These are phyloP conservation scores for Corythornis madagascariensis DNA, from an alignment of 2,113 vertebrate species.

Conservation along the genomic window DNA sequence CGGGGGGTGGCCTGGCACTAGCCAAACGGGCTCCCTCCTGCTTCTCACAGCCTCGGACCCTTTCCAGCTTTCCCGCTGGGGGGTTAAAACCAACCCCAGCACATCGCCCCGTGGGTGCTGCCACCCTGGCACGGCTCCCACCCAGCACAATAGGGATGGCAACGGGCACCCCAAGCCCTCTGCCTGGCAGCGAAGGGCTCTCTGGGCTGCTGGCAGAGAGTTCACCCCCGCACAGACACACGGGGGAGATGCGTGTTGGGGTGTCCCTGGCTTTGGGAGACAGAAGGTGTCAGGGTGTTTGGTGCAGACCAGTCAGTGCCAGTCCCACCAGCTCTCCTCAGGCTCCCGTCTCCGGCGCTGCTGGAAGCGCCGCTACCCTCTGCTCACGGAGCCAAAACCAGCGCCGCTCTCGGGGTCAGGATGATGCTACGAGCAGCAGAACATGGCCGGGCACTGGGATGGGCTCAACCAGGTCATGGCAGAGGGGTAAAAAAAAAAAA, in stretches of 20 bases:
- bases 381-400: fast-evolving
- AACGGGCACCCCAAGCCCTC: fast-evolving
- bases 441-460: fast-evolving
- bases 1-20: fast-evolving
- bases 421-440: fast-evolving
- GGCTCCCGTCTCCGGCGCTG: background rate
- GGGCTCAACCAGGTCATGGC: fast-evolving
- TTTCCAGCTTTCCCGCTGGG: background rate
- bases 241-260: background rate
- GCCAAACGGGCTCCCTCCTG: background rate
- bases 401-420: fast-evolving
- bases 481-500: no score
- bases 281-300: no score
- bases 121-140: fast-evolving
- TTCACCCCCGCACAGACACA: fast-evolving
- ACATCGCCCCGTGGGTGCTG: fast-evolving
- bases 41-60: fast-evolving
- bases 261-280: background rate
- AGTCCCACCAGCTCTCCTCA: no score
- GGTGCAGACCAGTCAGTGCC: background rate
- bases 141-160: background rate
- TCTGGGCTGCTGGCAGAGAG: background rate
- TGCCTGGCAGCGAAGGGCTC: fast-evolving
- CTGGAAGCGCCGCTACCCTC: background rate
- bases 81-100: background rate